These are phyloP conservation scores for Drosophila merina DNA, from an alignment of 2,888 invertebrate species.

Conservation along the genomic window DNA sequence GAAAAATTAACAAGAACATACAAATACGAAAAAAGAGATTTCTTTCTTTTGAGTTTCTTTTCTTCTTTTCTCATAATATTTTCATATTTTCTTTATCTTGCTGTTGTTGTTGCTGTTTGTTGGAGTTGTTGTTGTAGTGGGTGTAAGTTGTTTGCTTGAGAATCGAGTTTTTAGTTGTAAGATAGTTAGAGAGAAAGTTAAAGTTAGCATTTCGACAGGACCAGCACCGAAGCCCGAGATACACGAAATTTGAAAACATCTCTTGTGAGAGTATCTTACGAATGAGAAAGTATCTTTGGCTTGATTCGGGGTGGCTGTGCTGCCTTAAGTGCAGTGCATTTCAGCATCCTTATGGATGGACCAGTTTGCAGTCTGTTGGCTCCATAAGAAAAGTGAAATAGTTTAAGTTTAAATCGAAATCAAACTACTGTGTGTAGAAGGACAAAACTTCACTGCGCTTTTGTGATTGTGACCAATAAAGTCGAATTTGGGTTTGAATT, in stretches of 20 bases:
- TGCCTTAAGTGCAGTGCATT: conserved; percentile 43
- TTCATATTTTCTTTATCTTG: conserved; percentile 28
- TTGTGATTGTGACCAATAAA: conserved; percentile 15
- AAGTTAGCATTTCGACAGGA: conserved; percentile 70
- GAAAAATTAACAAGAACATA: conserved; percentile 84
- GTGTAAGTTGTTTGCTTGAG: conserved; percentile 69
- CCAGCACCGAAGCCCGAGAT: conserved; percentile 54
- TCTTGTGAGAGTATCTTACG: background rate
- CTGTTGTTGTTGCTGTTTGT: conserved; percentile 64
- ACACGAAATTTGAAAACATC: conserved; percentile 29
- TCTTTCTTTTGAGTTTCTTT: conserved; percentile 56
- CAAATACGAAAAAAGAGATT: conserved; percentile 84
- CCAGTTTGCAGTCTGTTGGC: conserved; percentile 30
- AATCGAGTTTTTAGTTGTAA: conserved; percentile 44
- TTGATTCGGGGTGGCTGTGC: conserved; percentile 32
- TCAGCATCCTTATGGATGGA: conserved; percentile 48
- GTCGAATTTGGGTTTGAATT: background rate
- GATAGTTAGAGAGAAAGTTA: conserved; percentile 69
- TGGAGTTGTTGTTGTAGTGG: conserved; percentile 66
- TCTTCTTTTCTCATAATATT: conserved; percentile 26
- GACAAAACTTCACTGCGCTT: conserved; percentile 29
- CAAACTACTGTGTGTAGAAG: conserved; percentile 35
- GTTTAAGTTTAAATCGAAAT: conserved; percentile 42
- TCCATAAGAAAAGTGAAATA: conserved; percentile 47
- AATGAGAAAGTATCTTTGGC: conserved; percentile 52